phyloP scores from a whole-genome alignment of 2,113 vertebrate species.

The Pao palembangensis region DNA sequence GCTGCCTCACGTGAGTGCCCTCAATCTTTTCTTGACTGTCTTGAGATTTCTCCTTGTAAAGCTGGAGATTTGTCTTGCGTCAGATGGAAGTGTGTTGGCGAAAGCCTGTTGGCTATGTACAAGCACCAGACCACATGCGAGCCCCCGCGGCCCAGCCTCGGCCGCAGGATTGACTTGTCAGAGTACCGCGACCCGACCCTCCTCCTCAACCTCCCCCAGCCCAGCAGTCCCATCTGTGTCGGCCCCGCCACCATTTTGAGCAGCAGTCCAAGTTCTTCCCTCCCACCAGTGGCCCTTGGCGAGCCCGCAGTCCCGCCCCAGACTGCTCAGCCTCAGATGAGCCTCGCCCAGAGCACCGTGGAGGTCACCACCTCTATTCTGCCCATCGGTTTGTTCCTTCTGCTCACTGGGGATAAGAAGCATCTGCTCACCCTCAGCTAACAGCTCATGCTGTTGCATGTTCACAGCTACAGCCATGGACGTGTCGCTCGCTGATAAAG shows the following conservation, averaged over 20 bases:
- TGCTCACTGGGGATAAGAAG: background rate
- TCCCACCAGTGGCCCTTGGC: constrained; percentile 57
- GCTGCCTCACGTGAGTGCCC: constrained; percentile 83
- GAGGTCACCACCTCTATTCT: constrained; percentile 72
- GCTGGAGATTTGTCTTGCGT: background rate
- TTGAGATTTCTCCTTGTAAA: background rate
- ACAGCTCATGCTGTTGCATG: background rate
- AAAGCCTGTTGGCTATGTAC: constrained; percentile 90
- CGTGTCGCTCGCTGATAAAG: constrained; percentile 80
- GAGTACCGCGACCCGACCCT: constrained; percentile 83
- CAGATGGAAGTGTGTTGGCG: constrained; percentile 94
- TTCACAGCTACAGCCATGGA: constrained; percentile 73
- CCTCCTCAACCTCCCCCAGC: constrained; percentile 71
- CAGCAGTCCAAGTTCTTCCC: constrained; percentile 67
- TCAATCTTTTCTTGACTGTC: background rate
- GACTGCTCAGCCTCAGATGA: constrained; percentile 28
- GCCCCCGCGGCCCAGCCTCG: constrained; percentile 85
- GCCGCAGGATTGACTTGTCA: constrained; percentile 86
- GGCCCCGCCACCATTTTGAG: constrained; percentile 76
- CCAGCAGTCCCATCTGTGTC: constrained; percentile 73
- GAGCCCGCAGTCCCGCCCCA: constrained; percentile 56
- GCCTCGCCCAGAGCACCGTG: constrained; percentile 68
- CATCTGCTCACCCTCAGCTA: background rate
- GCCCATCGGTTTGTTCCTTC: constrained; percentile 73
- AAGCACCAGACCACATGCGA: constrained; percentile 88